Base-by-base conservation (phyloP, 2,797 vertebrate species). In the Arctocebus calabarensis region DNA sequence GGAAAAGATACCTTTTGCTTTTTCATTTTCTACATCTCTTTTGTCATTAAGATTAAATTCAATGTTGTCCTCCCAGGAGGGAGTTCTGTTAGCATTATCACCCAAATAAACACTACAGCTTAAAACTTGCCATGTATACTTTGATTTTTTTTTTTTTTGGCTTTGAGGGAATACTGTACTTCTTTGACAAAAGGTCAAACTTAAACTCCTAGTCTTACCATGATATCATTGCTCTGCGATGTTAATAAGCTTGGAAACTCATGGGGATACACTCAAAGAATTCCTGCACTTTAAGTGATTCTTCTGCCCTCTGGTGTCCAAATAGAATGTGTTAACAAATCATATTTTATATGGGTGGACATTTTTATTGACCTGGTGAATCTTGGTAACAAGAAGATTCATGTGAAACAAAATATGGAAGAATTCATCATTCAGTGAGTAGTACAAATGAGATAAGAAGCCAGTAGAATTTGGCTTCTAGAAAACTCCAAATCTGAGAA, bases 301-400 rank as follows among this genome's bases (percentile, higher is more conserved):
- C 66, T 93, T 91, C 97, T 97, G 98, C 98, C 98, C 97, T 97
- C 98, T 98, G 94, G 70, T 0, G 97, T 97, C 88, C 84, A 91
- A 70, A 75, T 2, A 29, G 32, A 84, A 16, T 64, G 11, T 59
- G 48, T 78, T 84, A 68, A 73, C 23, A 85, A 57, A 57, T 7
- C 8, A 7, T 40, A 6, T 82, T 86, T 88, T 75, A 13, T 55
- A 45, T 55, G 71, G 7, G 14, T 20, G 34, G 2, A 29, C 20
- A 25, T 94, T 94, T 81, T 55, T 62, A 17, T 66, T 90, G 17
- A 64, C 75, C 27, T 55, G 1, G 2, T 0, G 0, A 29, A 14
- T 84, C 71, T 95, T 83, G 9, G 43, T 71, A 64, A 82, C 55
- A 71, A 6, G 16, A 84, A 86, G 27, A 91, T 55, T 17, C 74